Evolutionary conservation across 2,113 vertebrate genomes (phyloP).

Genomic region (Sialia sialis): DNA sequence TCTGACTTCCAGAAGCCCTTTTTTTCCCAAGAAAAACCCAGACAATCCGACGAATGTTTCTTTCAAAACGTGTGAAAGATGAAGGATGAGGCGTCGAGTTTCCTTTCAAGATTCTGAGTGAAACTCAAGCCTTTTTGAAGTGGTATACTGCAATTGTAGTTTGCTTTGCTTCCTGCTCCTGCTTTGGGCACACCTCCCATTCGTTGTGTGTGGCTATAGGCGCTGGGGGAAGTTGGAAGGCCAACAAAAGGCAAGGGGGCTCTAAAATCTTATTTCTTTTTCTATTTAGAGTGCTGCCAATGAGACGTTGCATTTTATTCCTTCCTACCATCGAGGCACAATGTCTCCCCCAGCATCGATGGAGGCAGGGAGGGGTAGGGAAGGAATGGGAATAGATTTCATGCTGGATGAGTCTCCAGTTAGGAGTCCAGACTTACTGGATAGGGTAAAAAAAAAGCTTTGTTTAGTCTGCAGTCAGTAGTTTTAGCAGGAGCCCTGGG

Average conservation of each 20-base stretch:
- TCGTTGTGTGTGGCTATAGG: background rate
- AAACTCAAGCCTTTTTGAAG: background rate
- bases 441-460: background rate
- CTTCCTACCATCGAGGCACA: background rate
- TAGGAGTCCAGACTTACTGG: background rate
- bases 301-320: background rate
- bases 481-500: background rate
- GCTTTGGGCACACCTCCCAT: background rate
- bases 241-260: background rate
- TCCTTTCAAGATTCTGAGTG: background rate
- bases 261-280: background rate
- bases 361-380: background rate
- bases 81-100: background rate
- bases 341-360: background rate
- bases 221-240: background rate
- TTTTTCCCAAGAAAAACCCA: background rate
- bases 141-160: background rate
- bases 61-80: background rate
- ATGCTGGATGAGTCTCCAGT: background rate
- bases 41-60: background rate
- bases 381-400: background rate
- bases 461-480: background rate
- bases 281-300: background rate
- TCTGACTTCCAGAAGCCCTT: background rate
- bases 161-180: conserved; percentile 10